These are phyloP conservation scores for Cephalotes varians DNA, from an alignment of 2,888 invertebrate genomes.

Conservation along the genomic window DNA sequence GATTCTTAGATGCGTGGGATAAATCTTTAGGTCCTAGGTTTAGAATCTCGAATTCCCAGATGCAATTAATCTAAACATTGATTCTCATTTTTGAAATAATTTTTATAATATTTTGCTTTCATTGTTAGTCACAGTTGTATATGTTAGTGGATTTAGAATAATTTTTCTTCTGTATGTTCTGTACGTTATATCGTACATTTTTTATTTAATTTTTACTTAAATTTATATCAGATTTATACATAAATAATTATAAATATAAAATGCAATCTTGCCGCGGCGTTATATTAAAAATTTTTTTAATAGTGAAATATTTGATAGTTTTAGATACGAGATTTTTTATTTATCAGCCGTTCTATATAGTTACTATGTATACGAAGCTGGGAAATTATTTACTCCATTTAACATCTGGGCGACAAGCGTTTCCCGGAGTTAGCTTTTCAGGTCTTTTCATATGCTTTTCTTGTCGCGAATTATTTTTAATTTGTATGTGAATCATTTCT, in stretches of 20 bases:
- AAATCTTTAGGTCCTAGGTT: neutral
- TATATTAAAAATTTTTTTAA: conserved; percentile 17
- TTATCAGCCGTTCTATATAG: conserved; percentile 68
- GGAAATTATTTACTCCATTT: conserved; percentile 81
- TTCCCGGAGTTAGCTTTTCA: conserved; percentile 58
- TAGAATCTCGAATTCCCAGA: neutral
- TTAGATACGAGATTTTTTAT: conserved; percentile 55
- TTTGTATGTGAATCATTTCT: conserved; percentile 24
- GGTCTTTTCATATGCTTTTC: conserved; percentile 58
- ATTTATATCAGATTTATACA: neutral
- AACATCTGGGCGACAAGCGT: conserved; percentile 79
- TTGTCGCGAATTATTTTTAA: conserved; percentile 61
- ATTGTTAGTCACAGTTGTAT: neutral
- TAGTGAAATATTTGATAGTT: conserved; percentile 34
- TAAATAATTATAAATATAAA: conserved; percentile 20
- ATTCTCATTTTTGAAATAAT: neutral
- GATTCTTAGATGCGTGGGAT: neutral
- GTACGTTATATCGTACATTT: conserved; percentile 6
- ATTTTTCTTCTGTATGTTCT: conserved; percentile 55
- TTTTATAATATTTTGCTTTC: neutral
- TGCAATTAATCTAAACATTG: neutral
- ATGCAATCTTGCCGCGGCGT: neutral
- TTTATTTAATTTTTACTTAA: neutral
- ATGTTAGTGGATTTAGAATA: conserved; percentile 31
- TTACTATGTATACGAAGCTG: conserved; percentile 64